A percentile compares a stretch with the other conserved stretches of the same genome.
phyloP scores from a whole-genome alignment of 1,140 invertebrate species.

The Drosophila santomea region DNA sequence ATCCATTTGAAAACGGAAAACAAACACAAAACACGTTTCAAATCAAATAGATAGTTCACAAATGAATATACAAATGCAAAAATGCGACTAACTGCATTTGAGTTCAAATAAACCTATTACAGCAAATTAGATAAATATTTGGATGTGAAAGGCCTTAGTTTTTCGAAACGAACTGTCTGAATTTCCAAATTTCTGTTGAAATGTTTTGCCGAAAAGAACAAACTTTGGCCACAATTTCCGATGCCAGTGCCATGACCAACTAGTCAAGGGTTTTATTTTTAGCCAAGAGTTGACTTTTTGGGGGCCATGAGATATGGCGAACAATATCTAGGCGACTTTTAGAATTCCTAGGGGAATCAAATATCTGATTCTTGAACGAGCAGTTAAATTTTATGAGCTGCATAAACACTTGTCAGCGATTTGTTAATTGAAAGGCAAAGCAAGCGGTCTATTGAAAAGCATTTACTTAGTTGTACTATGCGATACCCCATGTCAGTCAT shows the following conservation, averaged over 20 bases:
- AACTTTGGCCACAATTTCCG: constrained; percentile 29
- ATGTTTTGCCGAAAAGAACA: constrained; percentile 34
- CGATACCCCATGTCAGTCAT: constrained; percentile 22
- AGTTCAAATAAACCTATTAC: no score
- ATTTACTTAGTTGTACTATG: neutral
- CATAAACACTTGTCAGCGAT: constrained; percentile 27
- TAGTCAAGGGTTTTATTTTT: constrained; percentile 52
- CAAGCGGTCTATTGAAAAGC: neutral
- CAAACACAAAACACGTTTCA: neutral
- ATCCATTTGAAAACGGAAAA: constrained; percentile 22
- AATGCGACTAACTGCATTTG: no score
- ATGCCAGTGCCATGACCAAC: constrained; percentile 21
- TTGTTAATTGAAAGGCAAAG: constrained; percentile 59
- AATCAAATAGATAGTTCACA: neutral
- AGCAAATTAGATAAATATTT: neutral
- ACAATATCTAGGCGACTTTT: constrained; percentile 5
- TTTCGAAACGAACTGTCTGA: constrained; percentile 28
- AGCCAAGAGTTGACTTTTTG: constrained; percentile 21
- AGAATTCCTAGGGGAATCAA: constrained; percentile 16
- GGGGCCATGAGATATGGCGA: constrained; percentile 36
- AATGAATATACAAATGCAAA: neutral
- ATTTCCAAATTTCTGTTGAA: constrained; percentile 24
- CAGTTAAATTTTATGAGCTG: constrained; percentile 18
- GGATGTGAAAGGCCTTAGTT: neutral
- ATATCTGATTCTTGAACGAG: constrained; percentile 16